Evolutionary conservation across 37 sponge, comb jelly and placozoan species (phyloP).

Genomic region (Chondrosia reniformis): DNA sequence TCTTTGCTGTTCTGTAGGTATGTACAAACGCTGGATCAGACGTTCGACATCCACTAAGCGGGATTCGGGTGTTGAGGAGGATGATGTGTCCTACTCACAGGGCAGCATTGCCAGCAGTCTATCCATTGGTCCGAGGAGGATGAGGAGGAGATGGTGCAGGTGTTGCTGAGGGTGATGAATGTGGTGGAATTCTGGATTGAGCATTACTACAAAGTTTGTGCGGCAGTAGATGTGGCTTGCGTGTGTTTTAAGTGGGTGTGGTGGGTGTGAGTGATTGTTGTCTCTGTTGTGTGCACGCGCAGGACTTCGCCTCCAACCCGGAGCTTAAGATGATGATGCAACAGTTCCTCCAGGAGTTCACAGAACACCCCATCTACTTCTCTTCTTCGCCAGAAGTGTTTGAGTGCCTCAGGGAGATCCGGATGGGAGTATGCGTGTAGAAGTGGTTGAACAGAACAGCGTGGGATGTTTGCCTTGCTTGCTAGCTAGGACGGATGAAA

Average conservation of each 20-base stretch:
- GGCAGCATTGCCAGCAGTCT: not conserved
- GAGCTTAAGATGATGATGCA: not conserved
- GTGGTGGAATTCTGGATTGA: constrained; percentile 8
- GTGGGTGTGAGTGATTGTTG: not conserved
- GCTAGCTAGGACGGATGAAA: not conserved
- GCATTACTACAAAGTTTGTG: constrained; percentile 2
- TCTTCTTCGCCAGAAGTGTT: not conserved
- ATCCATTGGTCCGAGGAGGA: not conserved
- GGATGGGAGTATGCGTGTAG: not conserved
- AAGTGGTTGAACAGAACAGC: not conserved
- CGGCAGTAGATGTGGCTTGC: too few relatives aligned
- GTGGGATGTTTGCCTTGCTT: not conserved
- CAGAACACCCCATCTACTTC: not conserved
- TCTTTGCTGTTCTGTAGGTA: not conserved
- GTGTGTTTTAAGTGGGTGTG: too few relatives aligned
- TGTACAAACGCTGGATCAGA: not conserved
- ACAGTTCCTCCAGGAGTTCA: not conserved
- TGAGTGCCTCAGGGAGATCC: not conserved
- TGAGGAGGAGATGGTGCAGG: not conserved
- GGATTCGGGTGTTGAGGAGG: not conserved
- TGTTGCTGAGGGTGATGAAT: not conserved
- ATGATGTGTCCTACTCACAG: not conserved
- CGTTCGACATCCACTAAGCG: not conserved
- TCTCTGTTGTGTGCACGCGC: not conserved
- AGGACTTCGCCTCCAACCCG: constrained; percentile 2